Conservation (phyloP, 2,888 invertebrate genomes). For the Odiellus spinosus region DNA sequence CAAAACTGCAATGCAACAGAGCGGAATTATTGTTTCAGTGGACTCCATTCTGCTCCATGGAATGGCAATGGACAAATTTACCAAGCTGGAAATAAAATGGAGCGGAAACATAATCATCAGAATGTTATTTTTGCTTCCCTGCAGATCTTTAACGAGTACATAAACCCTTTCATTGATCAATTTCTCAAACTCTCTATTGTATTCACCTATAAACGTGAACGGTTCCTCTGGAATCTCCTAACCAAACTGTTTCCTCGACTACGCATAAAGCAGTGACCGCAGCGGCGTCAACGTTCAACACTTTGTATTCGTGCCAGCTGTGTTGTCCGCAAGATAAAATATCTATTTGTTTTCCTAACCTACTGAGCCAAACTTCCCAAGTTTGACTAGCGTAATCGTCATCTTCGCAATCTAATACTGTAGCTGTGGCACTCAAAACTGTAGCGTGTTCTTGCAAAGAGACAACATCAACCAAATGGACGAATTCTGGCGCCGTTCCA, state of each 20-base stretch:
- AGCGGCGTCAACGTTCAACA: slow-evolving; percentile 21
- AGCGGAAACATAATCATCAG: too few species aligned
- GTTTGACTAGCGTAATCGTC: slow-evolving; percentile 5
- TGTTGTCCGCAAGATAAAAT: slow-evolving; percentile 26
- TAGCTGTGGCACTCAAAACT: slow-evolving; percentile 16
- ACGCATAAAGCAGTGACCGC: slow-evolving; percentile 46
- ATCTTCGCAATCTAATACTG: slow-evolving; percentile 11
- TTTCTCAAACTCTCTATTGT: slow-evolving; percentile 3
- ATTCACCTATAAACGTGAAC: slow-evolving; percentile 58
- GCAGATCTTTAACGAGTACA: too few species aligned
- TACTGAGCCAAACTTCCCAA: slow-evolving; percentile 22
- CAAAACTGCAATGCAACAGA: too few species aligned
- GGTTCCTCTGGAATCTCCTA: slow-evolving; percentile 72
- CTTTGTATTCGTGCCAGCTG: slow-evolving; percentile 28
- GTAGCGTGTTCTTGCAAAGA: slow-evolving; percentile 39
- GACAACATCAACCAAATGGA: slow-evolving; percentile 64
- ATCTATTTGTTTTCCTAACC: slow-evolving; percentile 24
- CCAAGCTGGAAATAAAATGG: too few species aligned
- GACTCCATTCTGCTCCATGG: too few species aligned
- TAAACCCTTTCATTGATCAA: too few species aligned
- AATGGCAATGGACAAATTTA: too few species aligned
- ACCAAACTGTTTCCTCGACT: slow-evolving; percentile 57
- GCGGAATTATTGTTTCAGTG: too few species aligned
- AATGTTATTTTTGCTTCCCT: too few species aligned
- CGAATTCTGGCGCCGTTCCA: slow-evolving; percentile 79